Conservation (phyloP, 2,113 vertebrate species). For the Caranx ignobilis region DNA sequence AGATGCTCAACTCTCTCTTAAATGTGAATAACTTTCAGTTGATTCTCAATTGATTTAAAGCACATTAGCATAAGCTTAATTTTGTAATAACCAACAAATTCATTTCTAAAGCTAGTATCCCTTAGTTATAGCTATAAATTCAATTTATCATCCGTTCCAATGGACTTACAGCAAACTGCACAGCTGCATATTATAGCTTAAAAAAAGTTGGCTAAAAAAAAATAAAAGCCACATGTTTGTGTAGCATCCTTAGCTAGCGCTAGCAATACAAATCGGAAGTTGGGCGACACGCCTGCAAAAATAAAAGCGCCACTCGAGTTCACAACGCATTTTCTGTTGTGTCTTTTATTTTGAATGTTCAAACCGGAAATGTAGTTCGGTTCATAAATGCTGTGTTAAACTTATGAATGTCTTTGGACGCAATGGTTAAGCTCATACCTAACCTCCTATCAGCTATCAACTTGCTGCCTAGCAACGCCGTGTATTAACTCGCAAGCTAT, state of each 20-base stretch:
- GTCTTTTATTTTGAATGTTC: not conserved
- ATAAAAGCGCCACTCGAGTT: conserved; percentile 36
- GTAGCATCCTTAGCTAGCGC: not conserved
- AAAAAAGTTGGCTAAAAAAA: not conserved
- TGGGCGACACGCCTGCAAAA: not conserved
- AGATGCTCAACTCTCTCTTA: too few species aligned
- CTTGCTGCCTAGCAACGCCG: not conserved
- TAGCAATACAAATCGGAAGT: conserved; percentile 34
- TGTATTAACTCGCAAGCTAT: not conserved
- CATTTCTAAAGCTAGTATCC: not conserved
- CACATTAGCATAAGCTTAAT: not conserved
- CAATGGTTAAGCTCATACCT: too few species aligned
- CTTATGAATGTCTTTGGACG: too few species aligned
- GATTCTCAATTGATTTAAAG: too few species aligned
- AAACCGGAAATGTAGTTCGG: not conserved
- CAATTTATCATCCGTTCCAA: too few species aligned
- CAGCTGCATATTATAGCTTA: not conserved
- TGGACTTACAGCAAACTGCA: not conserved
- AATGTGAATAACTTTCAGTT: too few species aligned
- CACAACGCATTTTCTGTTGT: too few species aligned
- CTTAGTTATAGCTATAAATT: not conserved
- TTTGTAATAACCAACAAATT: not conserved
- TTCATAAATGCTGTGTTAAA: too few species aligned
- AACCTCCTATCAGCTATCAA: too few species aligned
- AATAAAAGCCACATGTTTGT: too few species aligned